Evolutionary conservation across 37 sponge, comb jelly and placozoan species (phyloP).

Genomic region (Aphrocallistes beatrix): DNA sequence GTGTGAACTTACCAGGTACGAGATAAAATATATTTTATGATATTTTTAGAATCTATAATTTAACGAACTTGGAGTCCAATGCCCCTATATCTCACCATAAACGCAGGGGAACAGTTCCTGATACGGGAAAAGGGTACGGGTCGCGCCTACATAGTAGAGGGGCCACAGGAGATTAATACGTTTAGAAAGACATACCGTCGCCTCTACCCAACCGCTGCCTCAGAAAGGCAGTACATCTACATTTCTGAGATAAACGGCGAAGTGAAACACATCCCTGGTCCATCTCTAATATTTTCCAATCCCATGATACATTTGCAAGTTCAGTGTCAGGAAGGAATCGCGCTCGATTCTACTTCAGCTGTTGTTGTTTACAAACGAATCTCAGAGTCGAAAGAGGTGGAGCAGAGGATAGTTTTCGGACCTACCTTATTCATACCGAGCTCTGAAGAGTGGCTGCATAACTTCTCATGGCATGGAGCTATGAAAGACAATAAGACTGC

Average conservation of each 20-base stretch:
- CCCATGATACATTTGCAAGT: slow-evolving; percentile 31
- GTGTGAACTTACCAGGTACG: background rate
- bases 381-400: slow-evolving; percentile 35
- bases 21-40: background rate
- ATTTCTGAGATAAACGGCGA: background rate
- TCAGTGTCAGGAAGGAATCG: slow-evolving; percentile 30
- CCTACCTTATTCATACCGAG: slow-evolving; percentile 63
- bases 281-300: slow-evolving; percentile 45
- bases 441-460: slow-evolving; percentile 79
- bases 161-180: background rate
- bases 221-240: slow-evolving; percentile 7
- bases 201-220: background rate
- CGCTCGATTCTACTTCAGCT: slow-evolving; percentile 77
- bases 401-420: slow-evolving; percentile 51
- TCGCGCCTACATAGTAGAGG: background rate
- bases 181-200: background rate
- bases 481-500: slow-evolving; percentile 67
- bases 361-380: slow-evolving; percentile 64
- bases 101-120: background rate
- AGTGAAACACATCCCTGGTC: slow-evolving; percentile 28
- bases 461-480: slow-evolving; percentile 84
- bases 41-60: background rate
- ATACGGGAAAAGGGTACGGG: background rate
- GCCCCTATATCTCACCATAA: background rate
- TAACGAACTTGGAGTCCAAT: background rate